Evolutionary conservation across 2,113 vertebrate genomes (phyloP), one percentile per base, ranked within the genome.

Genomic region (Sinocyclocheilus anshuiensis): DNA sequence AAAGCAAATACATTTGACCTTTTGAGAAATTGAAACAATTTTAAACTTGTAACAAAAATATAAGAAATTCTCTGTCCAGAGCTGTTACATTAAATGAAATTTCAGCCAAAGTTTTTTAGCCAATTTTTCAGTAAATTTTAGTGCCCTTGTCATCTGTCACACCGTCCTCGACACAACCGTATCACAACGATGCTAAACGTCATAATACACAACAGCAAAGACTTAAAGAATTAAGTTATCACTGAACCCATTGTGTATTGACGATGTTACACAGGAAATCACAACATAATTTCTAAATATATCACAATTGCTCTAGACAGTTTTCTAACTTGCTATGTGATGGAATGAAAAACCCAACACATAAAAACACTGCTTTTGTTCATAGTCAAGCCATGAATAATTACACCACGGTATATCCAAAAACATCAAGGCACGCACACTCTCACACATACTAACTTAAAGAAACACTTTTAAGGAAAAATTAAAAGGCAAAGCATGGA

Each of bases 11-110:
- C 65, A 84, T 78, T 77, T 4, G 13, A 83, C n/a, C 16, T 83
- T 57, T 53, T 29, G 42, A 15, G 7, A 80, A 67, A 65, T 24
- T 45, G 18, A 86, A 86, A 82, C 69, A 36, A 79, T 11, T 42
- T 53, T 59, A 29, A 67, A 74, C 65, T 22, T 74, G 61, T 87
- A 69, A 84, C 42, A 86, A 86, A 86, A 89, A 84, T 89, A 11
- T 45, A 86, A 76, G 71, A 45, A 4, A 72, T 59, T 20, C 45
- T 82, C 33, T 48, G 13, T 39, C 36, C 45, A 81, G 65, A 85
- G 71, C 45, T 1, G 75, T 55, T 67, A 3, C 55, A 48, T 83
- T 84, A 72, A 80, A 75, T 78, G 67, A 0, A 36, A 53, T 33
- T 48, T 42, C 6, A 36, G 29, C n/a, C n/a, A 24, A 63, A 24